These are phyloP conservation scores for Cololabis saira DNA, from an alignment of 2,113 vertebrate genomes.

Conservation along the genomic window DNA sequence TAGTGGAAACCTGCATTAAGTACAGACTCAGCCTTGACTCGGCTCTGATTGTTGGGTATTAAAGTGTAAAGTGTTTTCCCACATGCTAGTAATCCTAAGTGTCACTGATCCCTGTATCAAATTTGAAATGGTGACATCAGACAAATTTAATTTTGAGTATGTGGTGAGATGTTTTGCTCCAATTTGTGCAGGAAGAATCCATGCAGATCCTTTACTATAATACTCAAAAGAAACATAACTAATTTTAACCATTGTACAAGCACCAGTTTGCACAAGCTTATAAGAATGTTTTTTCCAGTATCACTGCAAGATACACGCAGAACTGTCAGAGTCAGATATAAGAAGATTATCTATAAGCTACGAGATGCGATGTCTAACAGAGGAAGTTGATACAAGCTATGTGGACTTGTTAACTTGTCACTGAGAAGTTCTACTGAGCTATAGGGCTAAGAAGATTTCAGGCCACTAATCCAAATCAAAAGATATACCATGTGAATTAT, in stretches of 20 bases:
- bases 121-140: slow-evolving; percentile 36
- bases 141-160: slow-evolving; percentile 5
- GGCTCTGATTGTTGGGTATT: slow-evolving; percentile 65
- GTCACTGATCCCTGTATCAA: slow-evolving; percentile 64
- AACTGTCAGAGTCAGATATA: slow-evolving; percentile 65
- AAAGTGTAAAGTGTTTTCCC: slow-evolving; percentile 69
- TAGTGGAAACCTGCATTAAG: slow-evolving; percentile 56
- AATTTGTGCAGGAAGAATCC: background rate
- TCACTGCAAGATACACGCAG: slow-evolving; percentile 50
- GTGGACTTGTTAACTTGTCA: slow-evolving; percentile 78
- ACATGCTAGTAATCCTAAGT: slow-evolving; percentile 59
- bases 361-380: slow-evolving; percentile 61
- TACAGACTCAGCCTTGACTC: slow-evolving; percentile 37
- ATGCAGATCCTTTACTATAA: background rate
- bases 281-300: slow-evolving; percentile 55
- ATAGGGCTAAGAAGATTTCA: slow-evolving; percentile 83
- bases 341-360: slow-evolving; percentile 66
- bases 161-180: slow-evolving; percentile 7
- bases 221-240: background rate
- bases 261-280: background rate
- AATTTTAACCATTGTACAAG: background rate
- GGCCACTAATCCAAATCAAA: slow-evolving; percentile 85
- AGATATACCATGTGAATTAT: slow-evolving; percentile 89
- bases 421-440: slow-evolving; percentile 80
- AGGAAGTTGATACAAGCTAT: slow-evolving; percentile 38